phyloP scores from a whole-genome alignment of 2,113 vertebrate species.

The Nesospiza acunhae region DNA sequence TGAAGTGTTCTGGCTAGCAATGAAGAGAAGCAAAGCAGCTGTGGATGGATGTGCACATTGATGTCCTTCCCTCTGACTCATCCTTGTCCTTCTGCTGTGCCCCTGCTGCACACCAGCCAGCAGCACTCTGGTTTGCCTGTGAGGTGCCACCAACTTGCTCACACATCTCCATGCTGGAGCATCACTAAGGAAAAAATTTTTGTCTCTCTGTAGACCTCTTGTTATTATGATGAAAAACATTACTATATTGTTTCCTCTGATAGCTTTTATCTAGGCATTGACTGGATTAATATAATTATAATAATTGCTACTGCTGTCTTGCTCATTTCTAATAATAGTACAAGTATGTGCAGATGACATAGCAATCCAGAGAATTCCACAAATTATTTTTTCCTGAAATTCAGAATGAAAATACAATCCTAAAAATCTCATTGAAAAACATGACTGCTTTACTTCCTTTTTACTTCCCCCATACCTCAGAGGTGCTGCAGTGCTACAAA shows the following conservation, averaged over 20 bases:
- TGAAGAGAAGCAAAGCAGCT: not conserved
- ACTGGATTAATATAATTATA: not conserved
- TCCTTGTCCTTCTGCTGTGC: not conserved
- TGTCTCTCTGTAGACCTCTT: not conserved
- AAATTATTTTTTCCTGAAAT: not conserved
- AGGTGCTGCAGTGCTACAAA: not conserved
- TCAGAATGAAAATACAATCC: not conserved
- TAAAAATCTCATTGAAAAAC: not conserved
- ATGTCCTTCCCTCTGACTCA: not conserved
- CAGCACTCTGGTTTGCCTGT: not conserved
- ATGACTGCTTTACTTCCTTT: not conserved
- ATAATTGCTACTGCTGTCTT: not conserved
- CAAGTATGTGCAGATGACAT: not conserved
- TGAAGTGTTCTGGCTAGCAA: not conserved
- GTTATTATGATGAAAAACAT: not conserved
- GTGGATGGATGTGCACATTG: accelerated
- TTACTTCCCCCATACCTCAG: accelerated
- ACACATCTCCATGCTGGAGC: not conserved
- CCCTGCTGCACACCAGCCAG: not conserved
- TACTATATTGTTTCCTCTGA: not conserved
- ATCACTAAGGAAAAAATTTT: not conserved
- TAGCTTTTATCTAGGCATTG: not conserved
- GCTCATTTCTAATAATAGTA: not conserved
- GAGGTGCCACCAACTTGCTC: not conserved
- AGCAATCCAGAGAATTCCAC: not conserved